Evolutionary conservation across 2,797 vertebrate species (phyloP).

Genomic region (Clarias platycephalus): DNA sequence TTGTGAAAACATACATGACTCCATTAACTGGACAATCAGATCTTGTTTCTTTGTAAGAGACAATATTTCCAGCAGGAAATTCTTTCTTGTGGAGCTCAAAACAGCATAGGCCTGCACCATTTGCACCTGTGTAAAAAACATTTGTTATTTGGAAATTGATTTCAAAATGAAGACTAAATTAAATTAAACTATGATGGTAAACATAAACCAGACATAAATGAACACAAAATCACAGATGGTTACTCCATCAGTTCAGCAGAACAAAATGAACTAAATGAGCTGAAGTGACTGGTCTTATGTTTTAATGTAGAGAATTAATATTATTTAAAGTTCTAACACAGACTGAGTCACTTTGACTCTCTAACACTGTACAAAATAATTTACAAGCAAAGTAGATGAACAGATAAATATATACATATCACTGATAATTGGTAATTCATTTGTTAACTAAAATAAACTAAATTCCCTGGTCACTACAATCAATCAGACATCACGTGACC

Average conservation of each 20-base stretch:
- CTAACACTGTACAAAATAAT: not conserved
- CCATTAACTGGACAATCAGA: not conserved
- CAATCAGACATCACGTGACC: too few species aligned
- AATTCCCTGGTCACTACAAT: too few species aligned
- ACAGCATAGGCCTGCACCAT: slow-evolving; percentile 24
- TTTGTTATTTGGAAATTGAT: not conserved
- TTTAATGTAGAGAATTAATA: not conserved
- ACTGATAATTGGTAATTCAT: too few species aligned
- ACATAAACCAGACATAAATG: too few species aligned
- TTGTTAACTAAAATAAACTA: too few species aligned
- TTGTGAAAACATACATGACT: slow-evolving; percentile 28
- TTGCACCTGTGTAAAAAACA: slow-evolving; percentile 9
- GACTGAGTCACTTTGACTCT: not conserved
- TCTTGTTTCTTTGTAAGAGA: not conserved
- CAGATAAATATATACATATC: too few species aligned
- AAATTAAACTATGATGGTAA: not conserved
- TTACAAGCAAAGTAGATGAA: not conserved
- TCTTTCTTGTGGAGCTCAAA: not conserved
- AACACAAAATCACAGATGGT: too few species aligned
- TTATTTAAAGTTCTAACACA: not conserved
- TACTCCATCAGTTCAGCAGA: not conserved
- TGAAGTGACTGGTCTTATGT: not conserved
- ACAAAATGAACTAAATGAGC: not conserved
- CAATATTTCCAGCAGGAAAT: rapidly evolving
- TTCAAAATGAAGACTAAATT: not conserved